Evolutionary conservation across 2,113 vertebrate species (phyloP), one percentile per base, ranked within the genome.

Genomic region (Corythornis vintsioides): DNA sequence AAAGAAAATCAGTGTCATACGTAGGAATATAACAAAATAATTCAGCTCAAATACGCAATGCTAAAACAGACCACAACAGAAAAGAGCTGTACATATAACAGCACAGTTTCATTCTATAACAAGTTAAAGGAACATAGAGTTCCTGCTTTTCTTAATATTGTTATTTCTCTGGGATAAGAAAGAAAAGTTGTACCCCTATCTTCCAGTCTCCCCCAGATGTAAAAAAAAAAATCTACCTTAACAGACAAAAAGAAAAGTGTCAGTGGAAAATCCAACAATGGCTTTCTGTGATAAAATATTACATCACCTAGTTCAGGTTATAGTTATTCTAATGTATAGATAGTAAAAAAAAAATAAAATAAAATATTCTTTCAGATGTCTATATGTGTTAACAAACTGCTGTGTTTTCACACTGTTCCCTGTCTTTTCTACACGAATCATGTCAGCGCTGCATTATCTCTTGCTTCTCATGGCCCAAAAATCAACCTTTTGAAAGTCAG

Each of bases 1-100:
- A 92, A 95, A 97, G 78, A 89, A 96, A 97, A 91, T 89, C 74
- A 94, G 90, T 96, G 91, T 97, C 76, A 93, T 70, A 84, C 78
- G 94, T 95, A 96, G 33, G 19, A 92, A 50, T 26, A 74, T 14
- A 85, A 45, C 16, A 78, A 29, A 82, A 72, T 4, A 80, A 73
- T 93, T 80, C 59, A 76, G 56, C 92, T 81, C 42, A 69, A 90
- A 38, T 72, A 75, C 31, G 72, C 57, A 63, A 80, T 77, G 57
- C 69, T 78, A 61, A 86, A 70, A 53, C 14, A 86, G 89, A 86
- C 38, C 73, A 80, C 47, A 86, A 85, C 61, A 17, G 48, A 79
- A 89, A 79, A 53, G 25, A 90, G 86, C 19, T 17, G 4, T 25
- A 50, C 43, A 31, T 26, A 17, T 3, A 78, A 40, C 3, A 57